Percentiles rank a stretch among this genome's conserved stretches.
Conservation (phyloP, 2,888 invertebrate species). For the Villa cingulata region DNA sequence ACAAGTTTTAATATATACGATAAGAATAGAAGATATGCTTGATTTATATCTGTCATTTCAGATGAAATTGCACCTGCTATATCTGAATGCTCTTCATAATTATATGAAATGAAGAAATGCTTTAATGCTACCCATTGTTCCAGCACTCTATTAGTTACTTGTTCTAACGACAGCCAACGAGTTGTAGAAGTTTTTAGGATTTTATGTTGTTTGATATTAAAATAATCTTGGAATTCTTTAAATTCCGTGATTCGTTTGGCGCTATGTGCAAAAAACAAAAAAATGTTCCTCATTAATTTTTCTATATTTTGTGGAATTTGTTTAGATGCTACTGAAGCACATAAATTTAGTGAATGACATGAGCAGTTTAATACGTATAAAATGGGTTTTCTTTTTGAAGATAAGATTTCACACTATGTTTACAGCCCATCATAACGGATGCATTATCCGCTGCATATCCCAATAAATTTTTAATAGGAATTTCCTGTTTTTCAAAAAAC, state of each 20-base stretch:
- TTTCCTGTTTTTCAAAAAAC: slow-evolving; percentile 1
- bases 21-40: neutral
- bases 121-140: slow-evolving; percentile 5
- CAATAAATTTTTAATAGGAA: slow-evolving; percentile 13
- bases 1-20: neutral
- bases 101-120: slow-evolving; percentile 2
- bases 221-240: slow-evolving; percentile 19
- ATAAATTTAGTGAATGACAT: slow-evolving; percentile 19
- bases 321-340: slow-evolving; percentile 17
- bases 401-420: slow-evolving; percentile 14
- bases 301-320: slow-evolving; percentile 17
- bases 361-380: slow-evolving; percentile 18
- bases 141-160: slow-evolving; percentile 5
- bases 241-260: slow-evolving; percentile 17
- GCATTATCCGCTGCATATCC: slow-evolving; percentile 20
- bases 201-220: slow-evolving; percentile 18
- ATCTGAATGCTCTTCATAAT: neutral
- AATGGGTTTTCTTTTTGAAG: slow-evolving; percentile 14
- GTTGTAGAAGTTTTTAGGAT: slow-evolving; percentile 14
- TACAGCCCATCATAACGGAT: slow-evolving; percentile 18
- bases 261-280: slow-evolving; percentile 19
- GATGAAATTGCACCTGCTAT: neutral
- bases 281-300: slow-evolving; percentile 16
- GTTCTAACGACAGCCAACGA: slow-evolving; percentile 20
- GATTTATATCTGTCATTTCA: neutral